Evolutionary conservation across 2,888 invertebrate species (phyloP), one percentile per base, ranked within the genome.

Genomic region (Koerneria pararmatus): DNA sequence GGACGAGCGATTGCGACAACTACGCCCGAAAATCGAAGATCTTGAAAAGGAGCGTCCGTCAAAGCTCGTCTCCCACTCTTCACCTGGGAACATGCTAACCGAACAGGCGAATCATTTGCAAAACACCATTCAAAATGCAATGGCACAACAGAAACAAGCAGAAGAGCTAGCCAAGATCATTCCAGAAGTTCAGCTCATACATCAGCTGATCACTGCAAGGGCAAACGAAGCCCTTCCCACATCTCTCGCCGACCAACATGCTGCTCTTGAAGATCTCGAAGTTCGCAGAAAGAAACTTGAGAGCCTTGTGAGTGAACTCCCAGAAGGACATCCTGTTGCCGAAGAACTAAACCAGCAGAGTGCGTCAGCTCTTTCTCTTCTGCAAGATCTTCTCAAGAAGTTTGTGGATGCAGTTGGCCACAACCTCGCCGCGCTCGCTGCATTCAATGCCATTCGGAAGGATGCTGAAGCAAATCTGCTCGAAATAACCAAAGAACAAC

Each of bases 391-490:
- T 27, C 64, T 73, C 61, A 69, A 67, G 59, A 61, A 69, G 56
- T 68, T 74, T 32, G 71, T 69, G 54, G 67, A 66, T 49, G 69
- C 70, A 32, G 70, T 74, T 65, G 74, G 73, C 37, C 73, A 74
- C 66, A 73, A 73, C 57, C 61, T 73, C 35, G 73, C 73, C 51
- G 73, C 74, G 61, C 71, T 73, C 64, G 74, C 73, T 37, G 69
- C 73, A 27, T 73, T 73, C 69, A 72, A 69, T 35, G 71, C 72
- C 5, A 68, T 71, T 65, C 70, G 73, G 54, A 73, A 71, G 62
- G 70, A 72, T 29, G 71, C 71, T 48, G 74, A 74, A 66, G 70
- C 70, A 35, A 59, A 70, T 49, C 69, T 67, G 67, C 48, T 68
- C 11, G 58, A 58, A 41, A 37, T 58, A n/a, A 58, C 58, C 37